phyloP scores from a whole-genome alignment of 2,888 invertebrate genomes.

The Tenthredo mesomela region DNA sequence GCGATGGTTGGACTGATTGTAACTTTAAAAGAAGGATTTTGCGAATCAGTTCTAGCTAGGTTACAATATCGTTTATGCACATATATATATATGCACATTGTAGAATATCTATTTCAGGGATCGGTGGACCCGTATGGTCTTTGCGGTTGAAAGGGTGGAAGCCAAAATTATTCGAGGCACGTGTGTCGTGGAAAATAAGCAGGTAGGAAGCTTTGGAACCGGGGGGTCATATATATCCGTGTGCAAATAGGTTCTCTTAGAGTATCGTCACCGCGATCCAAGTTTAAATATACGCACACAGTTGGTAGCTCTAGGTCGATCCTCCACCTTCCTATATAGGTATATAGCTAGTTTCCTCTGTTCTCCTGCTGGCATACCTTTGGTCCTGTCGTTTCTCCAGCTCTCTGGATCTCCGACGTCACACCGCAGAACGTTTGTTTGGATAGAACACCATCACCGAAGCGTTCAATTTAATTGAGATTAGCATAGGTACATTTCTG shows the following conservation, averaged over 20 bases:
- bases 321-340: conserved; percentile 3
- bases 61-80: not conserved
- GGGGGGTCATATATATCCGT: conserved; percentile 34
- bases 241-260: conserved; percentile 47
- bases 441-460: conserved; percentile 49
- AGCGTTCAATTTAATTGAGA: conserved; percentile 53
- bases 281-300: conserved; percentile 50
- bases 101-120: not conserved
- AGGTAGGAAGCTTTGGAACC: conserved; percentile 27
- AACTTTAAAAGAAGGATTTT: not conserved
- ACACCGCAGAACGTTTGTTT: conserved; percentile 44
- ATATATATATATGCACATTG: not conserved
- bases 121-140: not conserved
- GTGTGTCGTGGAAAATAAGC: conserved; percentile 43
- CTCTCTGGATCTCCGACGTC: not conserved
- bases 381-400: conserved; percentile 8
- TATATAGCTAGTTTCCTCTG: not conserved
- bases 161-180: conserved; percentile 45
- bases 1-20: not conserved
- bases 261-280: conserved; percentile 46
- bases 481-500: conserved; percentile 50
- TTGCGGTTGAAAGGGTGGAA: not conserved
- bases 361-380: not conserved
- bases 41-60: not conserved
- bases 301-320: not conserved